Evolutionary conservation across 2,888 invertebrate species (phyloP).

Genomic region (Acrocyrtus sp.): DNA sequence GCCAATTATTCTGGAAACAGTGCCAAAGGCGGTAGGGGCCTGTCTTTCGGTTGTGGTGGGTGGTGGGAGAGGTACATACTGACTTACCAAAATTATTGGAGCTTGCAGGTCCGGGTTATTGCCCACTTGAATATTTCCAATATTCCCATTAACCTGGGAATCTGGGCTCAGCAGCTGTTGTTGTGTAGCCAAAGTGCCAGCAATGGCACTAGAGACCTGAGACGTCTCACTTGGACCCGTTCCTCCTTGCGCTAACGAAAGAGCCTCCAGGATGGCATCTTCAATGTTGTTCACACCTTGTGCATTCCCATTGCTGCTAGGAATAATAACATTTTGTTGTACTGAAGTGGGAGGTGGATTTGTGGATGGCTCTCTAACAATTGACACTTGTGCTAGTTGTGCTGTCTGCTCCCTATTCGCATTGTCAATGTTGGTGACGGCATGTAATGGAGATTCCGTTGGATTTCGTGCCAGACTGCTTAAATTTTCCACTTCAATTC

Average conservation of each 20-base stretch:
- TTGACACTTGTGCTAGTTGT: conserved; percentile 2
- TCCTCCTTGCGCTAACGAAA: conserved; percentile 25
- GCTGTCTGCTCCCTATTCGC: not conserved
- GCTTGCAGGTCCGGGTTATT: not conserved
- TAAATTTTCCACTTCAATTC: not conserved
- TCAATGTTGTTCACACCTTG: conserved; percentile 36
- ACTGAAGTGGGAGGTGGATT: not conserved
- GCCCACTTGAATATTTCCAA: not conserved
- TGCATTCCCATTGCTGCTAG: too few relatives aligned
- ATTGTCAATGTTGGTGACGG: not conserved
- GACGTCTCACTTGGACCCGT: too few relatives aligned
- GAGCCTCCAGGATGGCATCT: conserved; percentile 39
- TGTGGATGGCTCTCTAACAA: not conserved
- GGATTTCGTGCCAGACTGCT: not conserved
- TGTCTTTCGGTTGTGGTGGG: too few relatives aligned
- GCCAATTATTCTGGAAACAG: conserved; percentile 14
- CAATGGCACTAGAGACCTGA: too few relatives aligned
- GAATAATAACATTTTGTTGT: not conserved
- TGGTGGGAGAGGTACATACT: too few relatives aligned
- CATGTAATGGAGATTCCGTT: not conserved
- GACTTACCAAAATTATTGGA: too few relatives aligned
- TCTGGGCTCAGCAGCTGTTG: too few relatives aligned
- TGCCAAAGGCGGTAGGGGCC: conserved; percentile 10
- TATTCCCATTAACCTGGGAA: too few relatives aligned
- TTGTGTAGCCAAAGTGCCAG: too few relatives aligned